phyloP scores from a whole-genome alignment of 2,888 invertebrate genomes.

The Lymantria monacha region DNA sequence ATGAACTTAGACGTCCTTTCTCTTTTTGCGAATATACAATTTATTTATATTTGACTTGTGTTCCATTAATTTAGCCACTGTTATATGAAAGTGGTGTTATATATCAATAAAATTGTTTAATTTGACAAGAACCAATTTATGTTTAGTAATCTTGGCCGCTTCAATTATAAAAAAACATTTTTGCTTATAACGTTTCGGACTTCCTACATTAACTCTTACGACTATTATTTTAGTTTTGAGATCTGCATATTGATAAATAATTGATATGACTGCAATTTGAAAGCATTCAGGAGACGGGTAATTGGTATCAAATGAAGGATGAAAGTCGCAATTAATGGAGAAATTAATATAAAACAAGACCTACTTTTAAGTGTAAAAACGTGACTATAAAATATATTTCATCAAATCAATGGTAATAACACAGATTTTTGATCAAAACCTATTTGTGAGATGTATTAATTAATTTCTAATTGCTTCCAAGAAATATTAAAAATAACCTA shows the following conservation, averaged over 20 bases:
- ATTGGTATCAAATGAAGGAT: slow-evolving; percentile 14
- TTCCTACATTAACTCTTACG: slow-evolving; percentile 23
- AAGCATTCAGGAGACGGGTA: slow-evolving; percentile 11
- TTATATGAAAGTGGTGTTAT: slow-evolving; percentile 38
- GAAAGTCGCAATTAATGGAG: slow-evolving; percentile 14
- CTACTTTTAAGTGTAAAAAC: background rate
- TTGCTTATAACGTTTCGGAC: slow-evolving; percentile 9
- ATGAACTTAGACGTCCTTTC: slow-evolving; percentile 39
- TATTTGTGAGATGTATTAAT: no score
- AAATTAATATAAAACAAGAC: background rate
- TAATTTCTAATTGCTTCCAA: no score
- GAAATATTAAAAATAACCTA: no score
- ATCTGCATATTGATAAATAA: slow-evolving; percentile 5
- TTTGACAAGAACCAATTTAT: slow-evolving; percentile 36
- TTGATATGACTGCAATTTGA: slow-evolving; percentile 12
- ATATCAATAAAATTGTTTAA: slow-evolving; percentile 38
- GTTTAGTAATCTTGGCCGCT: slow-evolving; percentile 17
- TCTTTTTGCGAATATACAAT: slow-evolving; percentile 38
- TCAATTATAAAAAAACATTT: slow-evolving; percentile 23
- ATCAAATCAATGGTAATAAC: background rate
- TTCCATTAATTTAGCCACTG: slow-evolving; percentile 28
- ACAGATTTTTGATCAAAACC: background rate
- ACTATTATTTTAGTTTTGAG: background rate
- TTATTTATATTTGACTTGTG: slow-evolving; percentile 37
- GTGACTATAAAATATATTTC: slow-evolving; percentile 2